Conservation (phyloP, 37 sponge, comb jelly and placozoan species). For the Ianthella basta region DNA sequence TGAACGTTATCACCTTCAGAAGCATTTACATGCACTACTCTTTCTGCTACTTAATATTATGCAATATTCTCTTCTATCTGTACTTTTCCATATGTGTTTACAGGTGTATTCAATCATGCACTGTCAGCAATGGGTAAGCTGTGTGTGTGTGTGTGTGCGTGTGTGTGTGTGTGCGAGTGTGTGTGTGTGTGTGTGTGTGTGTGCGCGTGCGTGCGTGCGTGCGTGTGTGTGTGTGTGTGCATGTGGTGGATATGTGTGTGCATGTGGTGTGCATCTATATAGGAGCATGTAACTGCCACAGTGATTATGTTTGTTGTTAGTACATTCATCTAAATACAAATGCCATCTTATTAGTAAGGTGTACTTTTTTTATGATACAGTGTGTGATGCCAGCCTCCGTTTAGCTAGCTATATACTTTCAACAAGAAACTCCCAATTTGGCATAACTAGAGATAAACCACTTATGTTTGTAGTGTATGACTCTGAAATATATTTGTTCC, state of each 20-base stretch:
- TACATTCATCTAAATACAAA: no score
- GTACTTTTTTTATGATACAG: no score
- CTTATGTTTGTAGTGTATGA: no score
- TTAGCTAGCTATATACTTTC: no score
- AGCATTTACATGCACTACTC: no score
- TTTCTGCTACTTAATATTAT: no score
- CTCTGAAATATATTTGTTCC: no score
- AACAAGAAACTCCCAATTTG: no score
- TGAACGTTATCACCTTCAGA: no score
- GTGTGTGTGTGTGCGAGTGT: slow-evolving; percentile 24
- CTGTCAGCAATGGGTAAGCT: neutral
- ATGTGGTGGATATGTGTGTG: slow-evolving; percentile 13
- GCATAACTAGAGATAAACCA: no score
- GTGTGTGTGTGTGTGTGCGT: slow-evolving; percentile 26
- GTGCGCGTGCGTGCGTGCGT: neutral
- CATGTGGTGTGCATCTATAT: neutral
- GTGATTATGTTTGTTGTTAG: slow-evolving; percentile 18
- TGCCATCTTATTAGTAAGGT: no score
- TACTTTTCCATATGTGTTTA: neutral
- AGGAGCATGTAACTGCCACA: neutral
- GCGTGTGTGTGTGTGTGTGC: slow-evolving; percentile 23
- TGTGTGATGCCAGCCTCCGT: no score
- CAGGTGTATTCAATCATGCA: neutral
- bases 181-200: slow-evolving; percentile 22
- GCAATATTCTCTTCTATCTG: neutral